Percentiles rank a stretch among this genome's conserved stretches.
These are phyloP conservation scores for Tetranychus piercei DNA, from an alignment of 2,888 invertebrate species.

Conservation along the genomic window DNA sequence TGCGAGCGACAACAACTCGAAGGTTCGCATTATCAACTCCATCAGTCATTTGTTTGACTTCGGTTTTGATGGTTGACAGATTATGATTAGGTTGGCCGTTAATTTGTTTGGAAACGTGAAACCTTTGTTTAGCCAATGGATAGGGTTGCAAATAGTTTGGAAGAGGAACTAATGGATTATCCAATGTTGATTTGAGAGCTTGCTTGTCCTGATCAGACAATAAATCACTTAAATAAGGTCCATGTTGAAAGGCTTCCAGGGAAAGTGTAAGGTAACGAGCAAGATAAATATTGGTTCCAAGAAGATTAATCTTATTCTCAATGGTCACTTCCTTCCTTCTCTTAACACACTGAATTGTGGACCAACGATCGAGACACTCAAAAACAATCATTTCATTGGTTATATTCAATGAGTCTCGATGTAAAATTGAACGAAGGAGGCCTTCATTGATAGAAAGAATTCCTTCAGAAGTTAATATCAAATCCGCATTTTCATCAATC, in stretches of 20 bases:
- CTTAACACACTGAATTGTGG: slow-evolving; percentile 41
- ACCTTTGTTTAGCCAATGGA: slow-evolving; percentile 13
- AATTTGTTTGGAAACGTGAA: not conserved
- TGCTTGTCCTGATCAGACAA: slow-evolving; percentile 39
- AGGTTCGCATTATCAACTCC: not conserved
- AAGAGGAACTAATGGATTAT: not conserved
- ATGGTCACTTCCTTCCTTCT: slow-evolving; percentile 38
- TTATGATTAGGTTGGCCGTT: not conserved
- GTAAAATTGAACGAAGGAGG: slow-evolving; percentile 46
- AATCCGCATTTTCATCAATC: slow-evolving; percentile 42
- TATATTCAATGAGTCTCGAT: slow-evolving; percentile 48
- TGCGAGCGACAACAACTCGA: slow-evolving; percentile 11
- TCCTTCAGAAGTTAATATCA: slow-evolving; percentile 38
- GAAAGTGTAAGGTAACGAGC: slow-evolving; percentile 49
- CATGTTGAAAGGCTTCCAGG: slow-evolving; percentile 44
- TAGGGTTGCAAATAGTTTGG: slow-evolving; percentile 11
- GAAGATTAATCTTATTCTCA: slow-evolving; percentile 38
- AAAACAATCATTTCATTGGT: slow-evolving; percentile 41
- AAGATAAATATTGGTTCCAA: slow-evolving; percentile 42
- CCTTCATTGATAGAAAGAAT: slow-evolving; percentile 46
- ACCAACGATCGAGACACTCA: slow-evolving; percentile 45
- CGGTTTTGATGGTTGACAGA: not conserved
- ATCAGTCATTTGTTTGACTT: not conserved
- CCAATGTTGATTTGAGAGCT: not conserved
- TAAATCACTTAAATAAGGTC: slow-evolving; percentile 41